Base-by-base conservation (phyloP, 2,888 invertebrate genomes). In the Melikaiella ostensackeni region DNA sequence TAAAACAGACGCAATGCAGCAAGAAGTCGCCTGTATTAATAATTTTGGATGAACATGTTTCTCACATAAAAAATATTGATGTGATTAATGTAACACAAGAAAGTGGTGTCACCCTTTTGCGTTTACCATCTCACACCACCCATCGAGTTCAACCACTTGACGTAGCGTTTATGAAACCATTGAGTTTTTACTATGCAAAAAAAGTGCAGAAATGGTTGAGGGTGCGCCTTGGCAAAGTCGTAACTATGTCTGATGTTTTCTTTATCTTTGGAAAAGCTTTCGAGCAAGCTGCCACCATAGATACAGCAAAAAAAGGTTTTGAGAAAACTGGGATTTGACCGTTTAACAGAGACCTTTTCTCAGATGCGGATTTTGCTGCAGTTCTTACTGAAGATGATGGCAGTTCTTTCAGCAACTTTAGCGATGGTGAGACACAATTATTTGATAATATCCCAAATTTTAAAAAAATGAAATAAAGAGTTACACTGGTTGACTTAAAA, bases 81-180 rank as follows among this genome's bases (percentile, higher is more conserved):
- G 8, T 33, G 1, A 33, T 33, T 6, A 33, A 33, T 33, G 3
- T 33, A 7, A 6, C 33, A 6, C 6, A 33, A 33, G 33, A 33
- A 33, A 33, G 5, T 80, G 76, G 83, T 61, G 86, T 89, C 13
- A 82, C 84, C 16, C 84, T 92, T 35, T 59, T 91, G 4, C 89
- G 89, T 83, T 85, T 89, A 50, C 89, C 88, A 21, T 87, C 87
- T 50, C 84, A 89, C 77, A 83, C 82, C 13, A 84, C 83, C 24
- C 86, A 30, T 30, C 30, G 84, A 61, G 75, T 89, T 35, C 87
- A 89, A 77, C 83, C 85, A 6, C 76, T 85, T 2, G 86, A 87
- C 75, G 84, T 85, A 8, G 79, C 78, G 33, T 86, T 84, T 61
- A 86, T 89, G 84, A 73, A 79, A 62, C 82, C 86, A 38, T 73